Evolutionary conservation across 2,888 invertebrate genomes (phyloP), one percentile per base, ranked within the genome.

Genomic region (Cyclophora albipunctata): DNA sequence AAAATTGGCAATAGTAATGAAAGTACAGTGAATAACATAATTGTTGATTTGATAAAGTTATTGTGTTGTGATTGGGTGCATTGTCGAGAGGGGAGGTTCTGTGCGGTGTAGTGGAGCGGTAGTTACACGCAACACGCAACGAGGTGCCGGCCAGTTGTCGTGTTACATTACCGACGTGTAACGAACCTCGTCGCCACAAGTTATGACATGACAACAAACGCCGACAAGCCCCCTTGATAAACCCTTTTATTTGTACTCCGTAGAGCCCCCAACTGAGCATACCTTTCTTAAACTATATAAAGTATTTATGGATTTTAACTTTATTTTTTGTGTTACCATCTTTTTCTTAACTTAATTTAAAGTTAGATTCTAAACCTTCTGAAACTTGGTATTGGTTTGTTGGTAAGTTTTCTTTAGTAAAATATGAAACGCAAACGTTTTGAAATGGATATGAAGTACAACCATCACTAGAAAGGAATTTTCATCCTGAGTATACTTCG

Each of bases 161-260:
- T 70, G 69, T 73, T 67, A 66, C 73, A 69, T 80, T 74, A 75
- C 76, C 69, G 66, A 62, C 73, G 72, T 73, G 78, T 74, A 78
- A 72, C 76, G 66, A 73, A 72, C 74, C 77, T 69, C 73, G 70
- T 65, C 64, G 61, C 69, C 75, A 79, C 83, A 75, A 78, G 77
- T 83, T 82, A 80, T 82, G 82, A 84, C 85, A 82, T 70, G 78
- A 78, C 75, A 78, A 77, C 80, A 80, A 78, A 78, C 71, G 77
- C 76, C 75, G 73, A 73, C 74, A 74, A 71, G 67, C 63, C 54
- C 55, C 63, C 64, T 57, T 66, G 65, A 72, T 73, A 73, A 69
- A 70, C 60, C 54, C 64, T 73, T 70, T 65, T 50, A 66, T 75
- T 78, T 74, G 71, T 71, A 79, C 74, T 72, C 71, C 72, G 71